A percentile compares a stretch with the other conserved stretches of the same genome.
These are phyloP conservation scores for Psylliodes chrysocephalus DNA, from an alignment of 2,888 invertebrate species.

Conservation along the genomic window DNA sequence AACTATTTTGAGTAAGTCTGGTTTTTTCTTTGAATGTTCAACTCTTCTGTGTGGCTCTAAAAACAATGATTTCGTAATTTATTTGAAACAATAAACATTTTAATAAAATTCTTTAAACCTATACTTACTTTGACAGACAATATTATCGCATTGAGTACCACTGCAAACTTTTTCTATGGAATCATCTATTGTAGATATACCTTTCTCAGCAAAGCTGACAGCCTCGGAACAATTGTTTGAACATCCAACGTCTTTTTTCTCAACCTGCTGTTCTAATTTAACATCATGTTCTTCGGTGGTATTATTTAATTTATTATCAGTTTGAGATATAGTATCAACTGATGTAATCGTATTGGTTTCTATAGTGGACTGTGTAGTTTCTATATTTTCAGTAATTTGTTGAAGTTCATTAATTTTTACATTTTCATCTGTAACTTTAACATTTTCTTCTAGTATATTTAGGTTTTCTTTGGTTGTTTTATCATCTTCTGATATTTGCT, in stretches of 20 bases:
- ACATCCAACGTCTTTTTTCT: slow-evolving; percentile 27
- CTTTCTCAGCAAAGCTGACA: slow-evolving; percentile 10
- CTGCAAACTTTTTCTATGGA: slow-evolving; percentile 9
- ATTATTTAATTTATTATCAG: background rate
- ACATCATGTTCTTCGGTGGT: background rate
- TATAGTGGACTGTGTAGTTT: background rate
- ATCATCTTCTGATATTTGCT: slow-evolving; percentile 4
- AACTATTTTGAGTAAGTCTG: slow-evolving; percentile 13
- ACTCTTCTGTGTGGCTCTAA: slow-evolving; percentile 10
- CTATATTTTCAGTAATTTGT: slow-evolving; percentile 1
- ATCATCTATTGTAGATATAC: background rate
- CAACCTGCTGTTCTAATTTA: slow-evolving; percentile 7
- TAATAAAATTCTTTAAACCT: too few species aligned
- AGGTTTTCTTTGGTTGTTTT: background rate
- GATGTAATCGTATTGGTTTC: too few species aligned
- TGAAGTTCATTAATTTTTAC: slow-evolving; percentile 31
- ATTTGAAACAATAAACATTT: too few species aligned
- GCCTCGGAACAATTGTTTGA: slow-evolving; percentile 6
- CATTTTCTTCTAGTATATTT: too few species aligned
- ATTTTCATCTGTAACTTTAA: background rate
- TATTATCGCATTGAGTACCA: slow-evolving; percentile 1
- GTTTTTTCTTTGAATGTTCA: slow-evolving; percentile 27
- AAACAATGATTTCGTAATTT: background rate
- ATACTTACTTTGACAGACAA: slow-evolving; percentile 1
- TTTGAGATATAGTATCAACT: background rate